These are phyloP conservation scores for Cinara cedri DNA, from an alignment of 2,888 invertebrate genomes.

Conservation along the genomic window DNA sequence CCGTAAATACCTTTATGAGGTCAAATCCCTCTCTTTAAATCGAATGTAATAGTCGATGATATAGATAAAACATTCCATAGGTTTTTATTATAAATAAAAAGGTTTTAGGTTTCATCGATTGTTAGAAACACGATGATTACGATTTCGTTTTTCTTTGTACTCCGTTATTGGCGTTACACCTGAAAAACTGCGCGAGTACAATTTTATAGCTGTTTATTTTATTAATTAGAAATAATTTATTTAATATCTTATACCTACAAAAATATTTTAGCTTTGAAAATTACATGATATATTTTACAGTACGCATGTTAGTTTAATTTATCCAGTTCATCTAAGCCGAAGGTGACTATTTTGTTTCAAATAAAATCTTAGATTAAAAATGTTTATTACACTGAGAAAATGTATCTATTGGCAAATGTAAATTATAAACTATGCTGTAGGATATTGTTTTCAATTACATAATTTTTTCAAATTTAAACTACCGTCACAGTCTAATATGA, in stretches of 20 bases:
- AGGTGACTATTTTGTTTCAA: constrained; percentile 5
- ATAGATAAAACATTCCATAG: background rate
- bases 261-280: constrained; percentile 23
- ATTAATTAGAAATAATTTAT: constrained; percentile 15
- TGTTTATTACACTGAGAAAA: constrained; percentile 9
- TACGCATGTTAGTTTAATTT: background rate
- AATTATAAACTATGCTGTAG: constrained; percentile 4
- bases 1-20: constrained; percentile 5
- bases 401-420: background rate
- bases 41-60: background rate
- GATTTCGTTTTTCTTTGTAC: background rate
- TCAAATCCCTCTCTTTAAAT: background rate
- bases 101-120: background rate
- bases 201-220: constrained; percentile 16
- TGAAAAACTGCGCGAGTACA: background rate
- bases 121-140: background rate
- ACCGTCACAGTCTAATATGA: background rate
- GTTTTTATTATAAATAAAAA: constrained; percentile 1
- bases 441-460: constrained; percentile 13
- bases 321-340: constrained; percentile 3
- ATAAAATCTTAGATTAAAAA: background rate
- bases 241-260: constrained; percentile 11
- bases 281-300: constrained; percentile 20
- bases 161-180: too few species aligned
- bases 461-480: background rate